Base-by-base conservation (phyloP, 2,888 invertebrate species). In the Nomada fabriciana region DNA sequence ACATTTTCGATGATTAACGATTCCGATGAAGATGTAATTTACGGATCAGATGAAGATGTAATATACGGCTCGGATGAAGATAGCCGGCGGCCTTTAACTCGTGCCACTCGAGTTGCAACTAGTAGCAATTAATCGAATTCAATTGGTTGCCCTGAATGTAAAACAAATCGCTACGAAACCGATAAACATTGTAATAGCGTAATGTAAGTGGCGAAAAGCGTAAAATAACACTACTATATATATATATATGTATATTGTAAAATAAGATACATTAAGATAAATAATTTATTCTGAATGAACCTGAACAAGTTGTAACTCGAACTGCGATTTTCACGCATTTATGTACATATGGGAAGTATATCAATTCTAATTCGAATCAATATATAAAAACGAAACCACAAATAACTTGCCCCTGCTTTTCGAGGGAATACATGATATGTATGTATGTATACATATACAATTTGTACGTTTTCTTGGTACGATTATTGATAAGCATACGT, bases 1-100 rank as follows among this genome's bases (percentile, higher is more conserved):
- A 97, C 98, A 15, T 98, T 99, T 94, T 99, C 99, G 29, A 99
- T 99, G 99, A 97, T 99, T 90, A 99, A 99, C 94, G 99, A 99
- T 92, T 99, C 98, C 0, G 99, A 99, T 92, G 99, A 99, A 94
- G 98, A 98, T 86, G 98, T 99, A 5, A 97, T 99, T 90, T 99
- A 98, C 93, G 98, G 98, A 42, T 98, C 98, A 0, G 99, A 99
- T 92, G 99, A 99, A 94, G 98, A 98, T 87, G 98, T 99, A 11
- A 97, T 98, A 90, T 99, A 98, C 93, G 98, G 98, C 29, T 98
- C 98, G 0, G 98, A 98, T 86, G 98, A 98, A 90, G 98, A 98
- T 90, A 97, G 97, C 90, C 95, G 98, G 78, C 95, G 97, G 83
- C 98, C 97, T 1, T 95, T 98, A 69, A 97, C 97, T 87, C 95